Base-by-base conservation (phyloP, 2,113 vertebrate species). In the Bubo scandiacus region DNA sequence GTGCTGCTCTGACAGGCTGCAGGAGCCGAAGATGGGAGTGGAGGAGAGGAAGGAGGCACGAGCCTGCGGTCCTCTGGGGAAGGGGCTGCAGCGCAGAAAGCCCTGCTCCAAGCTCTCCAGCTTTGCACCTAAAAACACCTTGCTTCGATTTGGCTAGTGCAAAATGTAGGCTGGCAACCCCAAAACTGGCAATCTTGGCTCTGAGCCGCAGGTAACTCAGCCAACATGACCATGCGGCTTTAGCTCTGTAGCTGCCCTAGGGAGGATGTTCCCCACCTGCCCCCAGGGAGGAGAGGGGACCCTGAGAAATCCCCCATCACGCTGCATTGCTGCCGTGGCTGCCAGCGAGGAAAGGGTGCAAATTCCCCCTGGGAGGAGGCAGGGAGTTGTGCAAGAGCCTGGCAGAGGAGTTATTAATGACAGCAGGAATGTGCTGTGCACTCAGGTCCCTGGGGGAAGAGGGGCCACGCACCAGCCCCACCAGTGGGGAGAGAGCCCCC, bases 181-280 rank as follows among this genome's bases (percentile, higher is more conserved):
- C 63, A 92, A 86, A 73, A 57, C 25, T 15, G 78, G 11, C 40
- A 86, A 22, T 67, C 63, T 27, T 66, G 22, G 5, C 34, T 34
- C 34, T 0, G 2, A 63, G 52, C 3, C 23, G 30, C 70, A 30
- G 10, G 45, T 43, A 68, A 81, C 49, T 63, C 71, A 20, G 67
- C 29, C 81, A 54, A 15, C 0, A 4, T 0, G 1, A 36, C 45
- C 11, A 0, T 0, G 43, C 2, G 18, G 57, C 61, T 74, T 85
- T 11, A 75, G 36, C 36, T 43, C 81, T 40, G 30, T 3, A 5
- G 29, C 14, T 4, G 0, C 40, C 49, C 27, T 0, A 0, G 19
- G 20, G 22, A 8, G 10, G 9, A 42, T 4, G 1, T 40, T 77
- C 74, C 52, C 13, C 70, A 73, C 70, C 47, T 20, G n/a, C 19